A percentile compares a stretch with the other conserved stretches of the same genome.
These are phyloP conservation scores for Peromyscus aztecus DNA, from an alignment of 2,797 vertebrate genomes.

Conservation along the genomic window DNA sequence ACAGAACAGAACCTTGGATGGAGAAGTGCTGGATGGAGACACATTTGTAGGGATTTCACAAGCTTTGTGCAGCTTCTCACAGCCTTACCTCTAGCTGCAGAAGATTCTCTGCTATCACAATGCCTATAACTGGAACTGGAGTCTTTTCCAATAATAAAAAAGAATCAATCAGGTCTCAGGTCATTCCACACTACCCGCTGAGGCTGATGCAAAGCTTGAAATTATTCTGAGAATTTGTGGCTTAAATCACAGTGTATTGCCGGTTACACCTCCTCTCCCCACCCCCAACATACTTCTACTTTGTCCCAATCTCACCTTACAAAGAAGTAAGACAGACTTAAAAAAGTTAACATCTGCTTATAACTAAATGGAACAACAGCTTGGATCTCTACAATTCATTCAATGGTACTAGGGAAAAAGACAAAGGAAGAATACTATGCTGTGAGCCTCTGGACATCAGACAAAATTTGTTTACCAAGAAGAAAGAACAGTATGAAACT, in stretches of 20 bases:
- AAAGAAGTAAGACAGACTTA: not conserved
- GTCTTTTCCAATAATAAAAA: not conserved
- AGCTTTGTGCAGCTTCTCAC: not conserved
- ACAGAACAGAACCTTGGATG: conserved; percentile 9
- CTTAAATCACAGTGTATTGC: not conserved
- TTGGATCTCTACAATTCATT: not conserved
- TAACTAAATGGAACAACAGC: not conserved
- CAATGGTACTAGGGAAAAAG: not conserved
- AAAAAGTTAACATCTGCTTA: not conserved
- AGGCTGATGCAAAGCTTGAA: not conserved
- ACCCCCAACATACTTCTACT: not conserved
- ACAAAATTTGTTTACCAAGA: not conserved
- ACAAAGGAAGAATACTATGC: not conserved
- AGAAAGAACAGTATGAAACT: not conserved
- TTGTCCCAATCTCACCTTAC: not conserved
- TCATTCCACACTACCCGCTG: not conserved
- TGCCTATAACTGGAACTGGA: not conserved
- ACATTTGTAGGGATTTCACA: not conserved
- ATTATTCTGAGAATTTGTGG: not conserved
- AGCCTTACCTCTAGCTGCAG: not conserved
- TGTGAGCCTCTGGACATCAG: not conserved
- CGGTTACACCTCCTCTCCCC: rapidly evolving
- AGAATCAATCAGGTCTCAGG: not conserved
- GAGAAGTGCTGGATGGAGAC: not conserved
- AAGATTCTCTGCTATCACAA: not conserved